Conservation (phyloP, 2,113 vertebrate species). For the Coracopsis vasa region DNA sequence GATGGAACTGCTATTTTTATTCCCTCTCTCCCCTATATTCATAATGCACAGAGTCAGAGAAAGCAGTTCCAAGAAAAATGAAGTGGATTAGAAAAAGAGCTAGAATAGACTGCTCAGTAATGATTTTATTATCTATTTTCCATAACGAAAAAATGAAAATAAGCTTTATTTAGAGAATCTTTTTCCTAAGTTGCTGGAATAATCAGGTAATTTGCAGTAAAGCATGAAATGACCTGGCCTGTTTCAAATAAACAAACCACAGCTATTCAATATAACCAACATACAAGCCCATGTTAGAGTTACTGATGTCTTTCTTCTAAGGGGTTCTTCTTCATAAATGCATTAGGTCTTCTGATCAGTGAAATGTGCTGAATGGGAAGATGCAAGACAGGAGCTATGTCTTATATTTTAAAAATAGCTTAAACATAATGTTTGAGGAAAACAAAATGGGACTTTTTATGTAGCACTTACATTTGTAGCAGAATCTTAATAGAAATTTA, state of each 20-base stretch:
- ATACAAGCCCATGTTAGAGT: background rate
- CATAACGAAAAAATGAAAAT: slow-evolving; percentile 12
- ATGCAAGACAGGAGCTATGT: background rate
- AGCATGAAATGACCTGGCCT: background rate
- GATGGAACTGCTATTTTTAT: background rate
- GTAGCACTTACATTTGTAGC: background rate
- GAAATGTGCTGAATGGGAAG: background rate
- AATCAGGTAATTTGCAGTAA: slow-evolving; percentile 17
- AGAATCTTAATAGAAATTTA: background rate
- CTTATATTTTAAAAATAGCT: background rate
- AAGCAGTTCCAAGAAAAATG: background rate
- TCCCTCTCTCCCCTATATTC: background rate
- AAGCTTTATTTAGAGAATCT: background rate
- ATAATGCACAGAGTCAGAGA: background rate
- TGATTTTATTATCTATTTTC: slow-evolving; percentile 2
- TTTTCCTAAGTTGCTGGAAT: background rate
- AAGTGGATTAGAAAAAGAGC: background rate
- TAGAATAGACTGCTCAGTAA: background rate
- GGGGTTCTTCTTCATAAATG: background rate
- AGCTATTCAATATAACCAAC: background rate
- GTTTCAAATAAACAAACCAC: background rate
- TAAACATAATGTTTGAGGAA: background rate
- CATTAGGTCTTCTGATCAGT: background rate
- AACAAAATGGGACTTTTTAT: background rate
- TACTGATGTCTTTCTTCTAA: background rate